These are phyloP conservation scores for Thripadectes ignobilis DNA, from an alignment of 2,797 vertebrate species.

Conservation along the genomic window DNA sequence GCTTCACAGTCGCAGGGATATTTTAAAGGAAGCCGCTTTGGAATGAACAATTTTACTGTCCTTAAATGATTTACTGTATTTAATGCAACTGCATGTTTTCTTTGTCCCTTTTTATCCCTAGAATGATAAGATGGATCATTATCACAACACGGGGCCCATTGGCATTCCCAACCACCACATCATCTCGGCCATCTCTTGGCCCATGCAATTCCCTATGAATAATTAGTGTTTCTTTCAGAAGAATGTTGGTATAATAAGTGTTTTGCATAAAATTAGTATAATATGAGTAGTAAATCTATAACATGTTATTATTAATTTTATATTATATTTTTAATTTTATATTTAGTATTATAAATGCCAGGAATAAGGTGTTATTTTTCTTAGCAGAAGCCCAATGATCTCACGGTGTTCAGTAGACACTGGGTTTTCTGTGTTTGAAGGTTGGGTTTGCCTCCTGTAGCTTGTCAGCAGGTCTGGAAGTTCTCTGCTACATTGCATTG, in stretches of 20 bases:
- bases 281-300: not conserved
- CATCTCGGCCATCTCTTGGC: not conserved
- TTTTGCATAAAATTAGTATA: not conserved
- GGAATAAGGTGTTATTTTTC: not conserved
- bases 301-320: not conserved
- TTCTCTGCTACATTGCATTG: not conserved
- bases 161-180: not conserved
- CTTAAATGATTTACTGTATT: not conserved
- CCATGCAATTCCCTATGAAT: fast-evolving
- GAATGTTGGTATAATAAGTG: not conserved
- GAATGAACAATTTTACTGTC: not conserved
- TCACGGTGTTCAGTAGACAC: not conserved
- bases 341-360: not conserved
- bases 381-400: not conserved
- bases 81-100: not conserved
- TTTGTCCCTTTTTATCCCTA: not conserved
- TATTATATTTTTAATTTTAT: fast-evolving
- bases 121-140: not conserved
- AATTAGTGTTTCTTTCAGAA: not conserved
- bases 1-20: not conserved
- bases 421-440: not conserved
- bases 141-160: not conserved
- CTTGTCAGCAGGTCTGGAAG: not conserved
- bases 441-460: not conserved
- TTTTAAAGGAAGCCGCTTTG: not conserved